A percentile compares a stretch with the other conserved stretches of the same genome.
Evolutionary conservation across 2,888 invertebrate genomes (phyloP).

Genomic region (Oxyscelio sp.): DNA sequence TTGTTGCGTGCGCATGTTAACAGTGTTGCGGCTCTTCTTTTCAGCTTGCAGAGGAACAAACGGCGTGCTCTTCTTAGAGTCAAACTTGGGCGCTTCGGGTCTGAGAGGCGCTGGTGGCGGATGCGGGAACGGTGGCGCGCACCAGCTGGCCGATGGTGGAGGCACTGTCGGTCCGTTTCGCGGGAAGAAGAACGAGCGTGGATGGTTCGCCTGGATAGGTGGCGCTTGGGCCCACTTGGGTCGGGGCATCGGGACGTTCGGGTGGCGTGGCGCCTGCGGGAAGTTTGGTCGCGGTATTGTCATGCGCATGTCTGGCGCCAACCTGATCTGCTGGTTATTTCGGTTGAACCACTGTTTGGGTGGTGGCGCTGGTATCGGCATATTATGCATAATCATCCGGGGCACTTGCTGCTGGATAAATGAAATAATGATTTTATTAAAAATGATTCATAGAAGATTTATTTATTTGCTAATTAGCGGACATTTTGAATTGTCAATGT

Average conservation of each 20-base stretch:
- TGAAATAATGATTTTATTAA: too few relatives aligned
- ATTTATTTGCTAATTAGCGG: too few relatives aligned
- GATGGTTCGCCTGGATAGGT: background rate
- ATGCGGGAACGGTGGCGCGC: conserved; percentile 3
- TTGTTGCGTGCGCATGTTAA: conserved; percentile 44
- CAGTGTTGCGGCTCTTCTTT: conserved; percentile 86
- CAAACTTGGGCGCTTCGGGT: background rate
- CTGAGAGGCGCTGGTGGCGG: background rate
- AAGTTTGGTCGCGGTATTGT: conserved; percentile 71
- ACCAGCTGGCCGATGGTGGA: conserved; percentile 13
- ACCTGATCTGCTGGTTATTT: conserved; percentile 7
- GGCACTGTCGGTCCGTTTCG: background rate
- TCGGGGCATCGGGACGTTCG: conserved; percentile 7
- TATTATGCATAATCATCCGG: conserved; percentile 37
- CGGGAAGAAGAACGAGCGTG: conserved; percentile 9
- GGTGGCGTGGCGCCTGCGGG: conserved; percentile 64
- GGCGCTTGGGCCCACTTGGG: conserved; percentile 13
- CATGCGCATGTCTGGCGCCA: conserved; percentile 36
- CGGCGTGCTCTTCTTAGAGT: conserved; percentile 84
- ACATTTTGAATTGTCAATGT: too few relatives aligned
- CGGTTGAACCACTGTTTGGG: conserved; percentile 79
- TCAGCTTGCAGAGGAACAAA: conserved; percentile 90
- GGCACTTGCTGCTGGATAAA: too few relatives aligned
- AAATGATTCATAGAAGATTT: too few relatives aligned
- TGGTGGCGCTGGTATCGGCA: conserved; percentile 78